Evolutionary conservation across 2,113 vertebrate genomes (phyloP), one percentile per base, ranked within the genome.

Genomic region (Osmerus mordax): DNA sequence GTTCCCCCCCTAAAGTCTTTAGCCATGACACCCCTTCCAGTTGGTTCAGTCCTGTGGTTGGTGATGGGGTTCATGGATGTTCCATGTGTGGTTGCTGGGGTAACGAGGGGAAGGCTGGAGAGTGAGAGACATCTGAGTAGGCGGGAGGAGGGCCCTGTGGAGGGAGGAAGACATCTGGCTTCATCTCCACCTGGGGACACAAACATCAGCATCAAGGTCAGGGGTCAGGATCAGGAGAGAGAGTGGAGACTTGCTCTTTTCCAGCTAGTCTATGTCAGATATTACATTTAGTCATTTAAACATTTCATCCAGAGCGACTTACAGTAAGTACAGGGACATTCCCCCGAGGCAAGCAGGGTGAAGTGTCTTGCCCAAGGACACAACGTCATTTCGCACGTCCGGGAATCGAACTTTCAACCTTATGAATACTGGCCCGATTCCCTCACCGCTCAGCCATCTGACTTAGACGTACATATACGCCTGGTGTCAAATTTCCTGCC

Each of bases 131-230:
- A 11, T 83, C 78, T 6, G 66, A 32, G 52, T 84, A 84, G 3
- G 74, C 8, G 0, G 82, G 82, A 52, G 82, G 82, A 58, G 75
- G 62, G 15, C 58, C 75, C 2, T 25, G 11, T 41, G 72, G 66
- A 14, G 15, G 21, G 7, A 29, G 52, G 69, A 52, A 62, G 19
- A 14, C 15, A 1, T 77, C 76, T 0, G 71, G 59, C 32, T 81
- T 84, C 21, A 72, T n/a, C 14, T 55, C 19, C 25, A 80, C 4
- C 82, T 84, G 67, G 21, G 28, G 5, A 65, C 2, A 71, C 12
- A 23, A 3, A 63, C 3, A 36, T 4, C 23, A 28, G 4, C 25
- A 3, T 25, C 25, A 25, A 3, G 25, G 25, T 25, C 54, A 55
- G 54, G 54, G 54, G 25, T 28, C 25, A 28, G 2, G 32, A 4